Conservation (phyloP, 1,140 invertebrate genomes). For the Samia ricini region DNA sequence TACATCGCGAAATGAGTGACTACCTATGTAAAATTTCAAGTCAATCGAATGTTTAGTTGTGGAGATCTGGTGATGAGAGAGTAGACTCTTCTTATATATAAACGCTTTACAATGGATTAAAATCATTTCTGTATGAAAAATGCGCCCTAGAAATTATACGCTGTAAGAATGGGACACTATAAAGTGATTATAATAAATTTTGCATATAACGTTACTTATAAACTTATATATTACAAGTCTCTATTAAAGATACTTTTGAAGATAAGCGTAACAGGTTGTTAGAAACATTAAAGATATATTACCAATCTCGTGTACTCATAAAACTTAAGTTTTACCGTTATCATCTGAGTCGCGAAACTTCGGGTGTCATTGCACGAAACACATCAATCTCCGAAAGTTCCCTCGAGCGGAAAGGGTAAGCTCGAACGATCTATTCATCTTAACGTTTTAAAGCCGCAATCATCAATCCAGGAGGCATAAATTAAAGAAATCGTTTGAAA, state of each 20-base stretch:
- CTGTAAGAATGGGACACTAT: too few species aligned
- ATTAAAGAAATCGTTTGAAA: not conserved
- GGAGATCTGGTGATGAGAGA: too few species aligned
- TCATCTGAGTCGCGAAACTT: conserved; percentile 7
- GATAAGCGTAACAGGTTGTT: conserved; percentile 24
- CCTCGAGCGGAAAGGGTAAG: conserved; percentile 17
- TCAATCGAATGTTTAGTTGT: too few species aligned
- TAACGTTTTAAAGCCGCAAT: conserved; percentile 30
- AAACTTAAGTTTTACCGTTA: conserved; percentile 28
- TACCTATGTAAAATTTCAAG: too few species aligned
- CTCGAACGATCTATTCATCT: conserved; percentile 31
- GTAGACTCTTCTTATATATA: too few species aligned
- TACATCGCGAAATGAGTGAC: too few species aligned
- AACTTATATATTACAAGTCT: not conserved
- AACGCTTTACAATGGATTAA: too few species aligned
- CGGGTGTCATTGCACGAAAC: conserved; percentile 29
- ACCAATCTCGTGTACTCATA: conserved; percentile 18
- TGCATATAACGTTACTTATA: not conserved
- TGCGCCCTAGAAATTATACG: too few species aligned
- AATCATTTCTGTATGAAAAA: too few species aligned
- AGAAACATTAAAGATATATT: conserved; percentile 23
- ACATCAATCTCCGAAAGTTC: conserved; percentile 39
- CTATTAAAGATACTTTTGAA: conserved; percentile 9
- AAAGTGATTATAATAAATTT: too few species aligned
- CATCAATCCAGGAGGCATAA: conserved; percentile 26